Evolutionary conservation across 2,888 invertebrate genomes (phyloP), one percentile per base, ranked within the genome.

Genomic region (Eucriotettix oculatus): DNA sequence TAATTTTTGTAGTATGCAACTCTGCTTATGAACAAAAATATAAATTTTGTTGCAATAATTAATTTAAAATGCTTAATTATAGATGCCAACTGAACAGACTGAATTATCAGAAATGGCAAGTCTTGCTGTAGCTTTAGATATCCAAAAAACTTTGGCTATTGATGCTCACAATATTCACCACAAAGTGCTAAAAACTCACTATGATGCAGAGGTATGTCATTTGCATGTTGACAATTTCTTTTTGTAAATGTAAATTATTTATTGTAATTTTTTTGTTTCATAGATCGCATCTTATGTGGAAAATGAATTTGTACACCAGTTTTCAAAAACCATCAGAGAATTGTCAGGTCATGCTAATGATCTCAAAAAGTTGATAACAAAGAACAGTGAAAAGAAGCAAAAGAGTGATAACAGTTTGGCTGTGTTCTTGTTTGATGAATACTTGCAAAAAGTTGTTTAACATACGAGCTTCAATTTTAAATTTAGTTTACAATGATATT

Each of bases 331-430:
- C 12, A 79, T 91, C 66, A 80, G 90, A 54, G 75, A 79, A 53
- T 72, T 90, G 42, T 82, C 90, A 29, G 90, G 90, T 3, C 81
- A 87, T 74, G 79, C 83, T 61, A 77, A 79, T 16, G 90, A 90
- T 73, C 77, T 90, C 68, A 81, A 82, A 71, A 78, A 78, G 59
- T 75, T 90, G 69, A 75, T 87, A 64, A 58, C 61, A 16, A 73
- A 74, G 55, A 73, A 75, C 62, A n/a, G 14, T 48, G 48, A 48
- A 48, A 48, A 48, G 48, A 29, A 29, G 29, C 29, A 29, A 29
- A 29, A 29, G 29, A 29, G 29, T 29, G 48, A 48, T n/a, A 48
- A 14, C 48, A 48, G 48, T 48, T n/a, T 48, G 14, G 14, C 48
- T 14, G 48, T 48, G 12, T 48, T 14, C 48, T 14, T 48, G n/a